phyloP scores from a whole-genome alignment of 2,888 invertebrate genomes.

The Latrodectus hesperus region DNA sequence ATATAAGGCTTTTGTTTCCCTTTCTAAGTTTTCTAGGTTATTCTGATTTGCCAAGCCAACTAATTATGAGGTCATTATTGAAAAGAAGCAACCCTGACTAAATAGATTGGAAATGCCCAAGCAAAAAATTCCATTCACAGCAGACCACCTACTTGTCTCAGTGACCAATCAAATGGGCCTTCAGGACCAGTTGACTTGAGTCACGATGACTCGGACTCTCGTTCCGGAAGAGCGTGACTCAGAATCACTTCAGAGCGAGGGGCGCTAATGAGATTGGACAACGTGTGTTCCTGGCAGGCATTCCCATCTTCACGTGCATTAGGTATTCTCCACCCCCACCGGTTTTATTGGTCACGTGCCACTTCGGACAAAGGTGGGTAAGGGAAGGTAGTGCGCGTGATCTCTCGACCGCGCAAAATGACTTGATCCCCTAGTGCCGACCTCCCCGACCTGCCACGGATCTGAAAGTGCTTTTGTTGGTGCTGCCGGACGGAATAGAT shows the following conservation, averaged over 20 bases:
- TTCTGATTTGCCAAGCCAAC: too few relatives aligned
- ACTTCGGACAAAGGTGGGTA: constrained; percentile 4
- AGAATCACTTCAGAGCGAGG: not conserved
- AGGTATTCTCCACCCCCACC: constrained; percentile 29
- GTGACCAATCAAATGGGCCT: not conserved
- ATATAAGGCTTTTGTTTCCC: too few relatives aligned
- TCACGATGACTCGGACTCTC: not conserved
- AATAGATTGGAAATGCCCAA: too few relatives aligned
- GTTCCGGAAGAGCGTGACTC: constrained; percentile 24
- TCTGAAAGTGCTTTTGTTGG: not conserved
- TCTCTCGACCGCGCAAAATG: constrained; percentile 33
- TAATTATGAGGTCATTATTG: too few relatives aligned
- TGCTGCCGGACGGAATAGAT: not conserved
- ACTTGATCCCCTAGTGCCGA: constrained; percentile 44
- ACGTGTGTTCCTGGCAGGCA: constrained; percentile 15
- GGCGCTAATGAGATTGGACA: constrained; percentile 48
- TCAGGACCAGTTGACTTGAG: not conserved
- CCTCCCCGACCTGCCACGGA: not conserved
- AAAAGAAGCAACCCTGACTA: too few relatives aligned
- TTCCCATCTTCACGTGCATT: constrained; percentile 22
- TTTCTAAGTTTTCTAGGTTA: too few relatives aligned
- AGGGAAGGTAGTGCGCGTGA: constrained; percentile 33
- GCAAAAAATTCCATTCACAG: too few relatives aligned
- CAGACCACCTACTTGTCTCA: not conserved
- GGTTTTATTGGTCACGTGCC: constrained; percentile 59